Conservation (phyloP, 1,140 invertebrate genomes). For the Temnothorax nylanderi region DNA sequence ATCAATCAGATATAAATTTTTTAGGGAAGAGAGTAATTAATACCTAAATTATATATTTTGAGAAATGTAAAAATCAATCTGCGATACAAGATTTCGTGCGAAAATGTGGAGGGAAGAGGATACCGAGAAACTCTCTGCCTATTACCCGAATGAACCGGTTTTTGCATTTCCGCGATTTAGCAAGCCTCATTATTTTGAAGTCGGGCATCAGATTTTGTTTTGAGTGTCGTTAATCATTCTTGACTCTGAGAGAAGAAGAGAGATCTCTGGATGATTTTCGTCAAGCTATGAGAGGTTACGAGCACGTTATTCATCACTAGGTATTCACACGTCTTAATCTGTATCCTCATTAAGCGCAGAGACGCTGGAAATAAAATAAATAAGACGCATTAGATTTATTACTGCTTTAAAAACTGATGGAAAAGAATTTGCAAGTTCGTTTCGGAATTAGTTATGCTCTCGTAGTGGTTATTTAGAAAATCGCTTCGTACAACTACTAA, state of each 20-base stretch:
- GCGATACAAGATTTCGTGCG: not conserved
- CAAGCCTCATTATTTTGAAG: constrained; percentile 42
- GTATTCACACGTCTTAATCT: constrained; percentile 39
- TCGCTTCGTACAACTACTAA: not conserved
- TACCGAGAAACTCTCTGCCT: not conserved
- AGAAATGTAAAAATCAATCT: not conserved
- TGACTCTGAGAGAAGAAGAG: not conserved
- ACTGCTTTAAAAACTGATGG: not conserved
- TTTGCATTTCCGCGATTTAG: constrained; percentile 39
- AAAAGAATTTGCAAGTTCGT: not conserved
- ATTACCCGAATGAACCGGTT: constrained; percentile 25
- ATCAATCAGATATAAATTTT: not conserved
- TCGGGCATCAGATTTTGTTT: constrained; percentile 32
- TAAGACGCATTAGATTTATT: not conserved
- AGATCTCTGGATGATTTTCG: constrained; percentile 44
- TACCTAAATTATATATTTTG: not conserved
- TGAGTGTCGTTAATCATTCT: constrained; percentile 49
- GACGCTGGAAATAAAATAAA: constrained; percentile 1
- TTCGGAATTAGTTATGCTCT: constrained; percentile 24
- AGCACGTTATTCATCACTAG: constrained; percentile 39
- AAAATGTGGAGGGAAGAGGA: not conserved
- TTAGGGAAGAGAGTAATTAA: not conserved
- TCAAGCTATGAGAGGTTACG: constrained; percentile 30
- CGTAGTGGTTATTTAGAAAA: not conserved
- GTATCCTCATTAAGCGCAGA: constrained; percentile 31